Percentiles rank a stretch among this genome's conserved stretches.
Conservation (phyloP, 2,797 vertebrate genomes). For the Micromesistius poutassou region DNA sequence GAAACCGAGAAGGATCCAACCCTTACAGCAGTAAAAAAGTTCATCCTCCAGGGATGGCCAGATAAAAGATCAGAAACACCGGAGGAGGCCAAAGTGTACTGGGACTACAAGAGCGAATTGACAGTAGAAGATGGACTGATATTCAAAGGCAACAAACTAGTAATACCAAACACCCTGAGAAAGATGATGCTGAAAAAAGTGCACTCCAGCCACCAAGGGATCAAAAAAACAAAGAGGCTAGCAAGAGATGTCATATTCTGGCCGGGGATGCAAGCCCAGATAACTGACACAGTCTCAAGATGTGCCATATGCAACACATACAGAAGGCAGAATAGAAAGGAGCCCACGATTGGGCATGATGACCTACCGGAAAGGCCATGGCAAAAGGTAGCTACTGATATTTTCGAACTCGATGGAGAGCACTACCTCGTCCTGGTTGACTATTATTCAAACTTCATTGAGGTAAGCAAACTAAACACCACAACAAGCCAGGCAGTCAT, state of each 20-base stretch:
- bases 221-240: constrained; percentile 11
- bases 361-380: background rate
- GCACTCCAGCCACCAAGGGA: constrained; percentile 4
- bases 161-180: constrained; percentile 12
- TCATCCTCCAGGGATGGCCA: constrained; percentile 13
- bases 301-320: background rate
- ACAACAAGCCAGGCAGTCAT: constrained; percentile 29
- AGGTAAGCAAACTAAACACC: constrained; percentile 43
- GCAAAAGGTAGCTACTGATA: background rate
- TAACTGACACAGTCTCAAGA: background rate
- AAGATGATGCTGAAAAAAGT: constrained; percentile 11
- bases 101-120: constrained; percentile 10
- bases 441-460: constrained; percentile 26
- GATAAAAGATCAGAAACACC: background rate
- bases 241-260: constrained; percentile 2
- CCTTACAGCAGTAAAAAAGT: background rate
- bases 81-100: constrained; percentile 6
- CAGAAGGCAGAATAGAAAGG: background rate
- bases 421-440: constrained; percentile 5
- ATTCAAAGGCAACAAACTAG: constrained; percentile 20
- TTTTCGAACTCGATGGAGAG: constrained; percentile 10
- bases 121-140: background rate
- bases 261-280: constrained; percentile 10
- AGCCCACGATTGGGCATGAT: constrained; percentile 12
- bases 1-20: constrained; percentile 16